These are phyloP conservation scores for Peromyscus nudipes DNA, from an alignment of 2,797 vertebrate genomes.

Conservation along the genomic window DNA sequence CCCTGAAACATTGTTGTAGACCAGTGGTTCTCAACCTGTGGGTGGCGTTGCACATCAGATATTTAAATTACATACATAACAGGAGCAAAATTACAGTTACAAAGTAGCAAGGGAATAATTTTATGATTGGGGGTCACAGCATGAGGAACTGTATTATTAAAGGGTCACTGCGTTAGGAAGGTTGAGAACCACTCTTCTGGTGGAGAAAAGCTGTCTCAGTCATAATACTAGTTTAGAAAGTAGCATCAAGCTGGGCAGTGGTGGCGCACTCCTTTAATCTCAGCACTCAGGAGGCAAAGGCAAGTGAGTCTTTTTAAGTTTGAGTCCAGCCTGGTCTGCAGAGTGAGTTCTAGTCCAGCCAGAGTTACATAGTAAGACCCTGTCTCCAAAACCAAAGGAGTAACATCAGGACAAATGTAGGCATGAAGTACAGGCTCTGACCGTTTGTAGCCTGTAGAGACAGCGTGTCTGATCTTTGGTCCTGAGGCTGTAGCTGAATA, in stretches of 20 bases:
- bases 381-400: background rate
- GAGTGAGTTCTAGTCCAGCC: background rate
- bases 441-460: background rate
- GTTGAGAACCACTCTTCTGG: background rate
- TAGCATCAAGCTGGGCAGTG: background rate
- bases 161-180: background rate
- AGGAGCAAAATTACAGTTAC: background rate
- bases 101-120: background rate
- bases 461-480: conserved; percentile 7
- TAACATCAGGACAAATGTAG: conserved; percentile 7
- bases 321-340: background rate
- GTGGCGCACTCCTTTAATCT: background rate
- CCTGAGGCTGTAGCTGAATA: background rate
- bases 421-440: background rate
- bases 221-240: conserved; percentile 52
- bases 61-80: background rate
- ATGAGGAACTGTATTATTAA: background rate
- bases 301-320: background rate
- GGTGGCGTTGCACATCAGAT: background rate
- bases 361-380: background rate
- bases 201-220: conserved; percentile 40
- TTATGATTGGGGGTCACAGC: background rate
- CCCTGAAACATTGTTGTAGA: background rate
- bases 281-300: background rate
- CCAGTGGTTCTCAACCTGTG: background rate